A percentile compares a stretch with the other conserved stretches of the same genome.
Evolutionary conservation across 2,113 vertebrate species (phyloP).

Genomic region (Cochlearius cochlearius): DNA sequence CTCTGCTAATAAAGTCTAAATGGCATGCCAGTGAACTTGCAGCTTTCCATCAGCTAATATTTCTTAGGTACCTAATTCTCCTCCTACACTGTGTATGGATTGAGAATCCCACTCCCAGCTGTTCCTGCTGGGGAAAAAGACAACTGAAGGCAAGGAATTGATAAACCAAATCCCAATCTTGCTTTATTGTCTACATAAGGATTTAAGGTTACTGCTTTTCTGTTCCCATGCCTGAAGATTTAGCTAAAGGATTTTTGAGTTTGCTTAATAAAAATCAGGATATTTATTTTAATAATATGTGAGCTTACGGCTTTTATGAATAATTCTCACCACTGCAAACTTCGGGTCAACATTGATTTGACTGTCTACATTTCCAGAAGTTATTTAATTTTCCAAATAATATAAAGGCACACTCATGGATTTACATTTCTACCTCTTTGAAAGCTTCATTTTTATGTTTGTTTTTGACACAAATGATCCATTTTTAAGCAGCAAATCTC

Average conservation of each 20-base stretch:
- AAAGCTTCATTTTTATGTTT: not conserved
- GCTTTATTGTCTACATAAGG: not conserved
- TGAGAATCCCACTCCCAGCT: not conserved
- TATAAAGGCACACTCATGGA: not conserved
- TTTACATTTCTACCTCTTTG: not conserved
- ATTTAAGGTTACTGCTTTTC: not conserved
- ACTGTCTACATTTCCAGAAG: not conserved
- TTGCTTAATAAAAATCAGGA: not conserved
- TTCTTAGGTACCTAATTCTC: not conserved
- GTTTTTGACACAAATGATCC: not conserved
- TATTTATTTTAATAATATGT: not conserved
- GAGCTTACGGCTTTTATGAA: not conserved
- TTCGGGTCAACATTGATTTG: not conserved
- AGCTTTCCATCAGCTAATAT: not conserved
- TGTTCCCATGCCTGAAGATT: not conserved
- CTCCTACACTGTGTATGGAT: fast-evolving
- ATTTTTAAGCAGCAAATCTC: not conserved
- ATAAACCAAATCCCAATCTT: not conserved
- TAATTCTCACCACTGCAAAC: not conserved
- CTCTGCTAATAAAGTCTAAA: not conserved
- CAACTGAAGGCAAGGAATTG: not conserved
- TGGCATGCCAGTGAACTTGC: not conserved
- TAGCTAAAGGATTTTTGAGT: not conserved
- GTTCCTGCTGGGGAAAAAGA: not conserved
- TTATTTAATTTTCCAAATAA: not conserved